Percentiles rank a stretch among this genome's conserved stretches.
Evolutionary conservation across 1,140 invertebrate species (phyloP).

Genomic region (Drosophila funebris): DNA sequence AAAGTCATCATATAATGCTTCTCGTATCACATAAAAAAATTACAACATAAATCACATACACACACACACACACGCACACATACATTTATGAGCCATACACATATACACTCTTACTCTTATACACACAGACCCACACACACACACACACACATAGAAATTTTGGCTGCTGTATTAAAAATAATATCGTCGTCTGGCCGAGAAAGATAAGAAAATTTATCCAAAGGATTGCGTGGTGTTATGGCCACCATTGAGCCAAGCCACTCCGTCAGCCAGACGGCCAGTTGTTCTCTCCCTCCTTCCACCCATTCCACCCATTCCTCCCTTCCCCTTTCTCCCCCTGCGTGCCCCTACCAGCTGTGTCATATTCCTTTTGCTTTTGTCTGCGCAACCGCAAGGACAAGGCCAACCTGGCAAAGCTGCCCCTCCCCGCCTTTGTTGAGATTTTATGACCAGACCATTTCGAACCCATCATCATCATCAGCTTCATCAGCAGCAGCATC

Average conservation of each 20-base stretch:
- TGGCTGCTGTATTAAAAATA: slow-evolving; percentile 79
- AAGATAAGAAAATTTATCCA: slow-evolving; percentile 83
- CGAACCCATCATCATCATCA: slow-evolving; percentile 71
- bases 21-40: slow-evolving; percentile 74
- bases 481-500: slow-evolving; percentile 23
- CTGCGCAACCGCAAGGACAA: slow-evolving; percentile 74
- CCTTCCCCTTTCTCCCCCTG: background rate
- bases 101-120: slow-evolving; percentile 27
- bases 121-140: too few species aligned
- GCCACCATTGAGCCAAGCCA: slow-evolving; percentile 45
- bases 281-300: background rate
- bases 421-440: slow-evolving; percentile 2
- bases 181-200: slow-evolving; percentile 82
- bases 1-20: slow-evolving; percentile 51
- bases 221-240: slow-evolving; percentile 81
- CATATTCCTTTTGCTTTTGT: slow-evolving; percentile 30
- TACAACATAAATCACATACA: slow-evolving; percentile 77
- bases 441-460: slow-evolving; percentile 76
- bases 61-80: slow-evolving; percentile 31
- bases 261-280: slow-evolving; percentile 14
- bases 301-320: background rate
- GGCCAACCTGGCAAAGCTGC: slow-evolving; percentile 18
- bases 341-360: too few species aligned
- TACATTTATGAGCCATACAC: slow-evolving; percentile 27
- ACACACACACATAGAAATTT: slow-evolving; percentile 39